Evolutionary conservation across 2,113 vertebrate genomes (phyloP).

Genomic region (Oncorhynchus mykiss): DNA sequence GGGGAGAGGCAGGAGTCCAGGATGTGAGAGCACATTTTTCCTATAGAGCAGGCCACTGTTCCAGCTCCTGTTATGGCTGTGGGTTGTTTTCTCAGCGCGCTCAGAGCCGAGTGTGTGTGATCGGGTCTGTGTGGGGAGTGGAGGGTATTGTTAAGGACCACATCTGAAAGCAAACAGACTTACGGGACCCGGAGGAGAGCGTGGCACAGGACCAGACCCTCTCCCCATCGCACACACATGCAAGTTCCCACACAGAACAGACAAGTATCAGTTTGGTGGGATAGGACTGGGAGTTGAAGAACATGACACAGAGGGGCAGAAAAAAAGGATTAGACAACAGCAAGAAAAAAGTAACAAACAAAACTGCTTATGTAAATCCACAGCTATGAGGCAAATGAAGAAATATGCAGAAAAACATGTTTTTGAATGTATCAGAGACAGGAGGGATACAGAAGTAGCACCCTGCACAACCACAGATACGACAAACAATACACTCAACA

Average conservation of each 20-base stretch:
- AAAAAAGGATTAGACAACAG: conserved; percentile 63
- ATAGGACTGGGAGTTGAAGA: conserved; percentile 48
- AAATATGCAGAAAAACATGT: not conserved
- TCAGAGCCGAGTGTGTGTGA: conserved; percentile 40
- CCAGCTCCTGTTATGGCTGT: conserved; percentile 64
- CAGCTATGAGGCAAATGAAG: conserved; percentile 2
- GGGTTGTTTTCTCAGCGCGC: conserved; percentile 69
- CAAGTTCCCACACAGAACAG: conserved; percentile 19
- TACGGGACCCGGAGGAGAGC: conserved; percentile 43
- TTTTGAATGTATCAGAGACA: not conserved
- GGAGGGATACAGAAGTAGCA: not conserved
- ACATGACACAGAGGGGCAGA: conserved; percentile 44
- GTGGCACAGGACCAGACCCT: conserved; percentile 45
- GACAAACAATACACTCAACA: no score
- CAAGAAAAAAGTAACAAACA: conserved; percentile 60
- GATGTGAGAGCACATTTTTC: conserved; percentile 64
- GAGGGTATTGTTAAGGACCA: conserved; percentile 59
- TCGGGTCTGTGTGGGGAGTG: conserved; percentile 40
- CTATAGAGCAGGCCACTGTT: conserved; percentile 58
- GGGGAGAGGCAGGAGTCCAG: conserved; percentile 57
- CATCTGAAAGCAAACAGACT: conserved; percentile 72
- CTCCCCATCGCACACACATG: conserved; percentile 4
- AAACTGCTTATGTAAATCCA: conserved; percentile 21
- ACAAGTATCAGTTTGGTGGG: conserved; percentile 48
- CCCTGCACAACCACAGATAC: no score